Evolutionary conservation across 2,113 vertebrate genomes (phyloP), one percentile per base, ranked within the genome.

Genomic region (Thunnus thynnus): DNA sequence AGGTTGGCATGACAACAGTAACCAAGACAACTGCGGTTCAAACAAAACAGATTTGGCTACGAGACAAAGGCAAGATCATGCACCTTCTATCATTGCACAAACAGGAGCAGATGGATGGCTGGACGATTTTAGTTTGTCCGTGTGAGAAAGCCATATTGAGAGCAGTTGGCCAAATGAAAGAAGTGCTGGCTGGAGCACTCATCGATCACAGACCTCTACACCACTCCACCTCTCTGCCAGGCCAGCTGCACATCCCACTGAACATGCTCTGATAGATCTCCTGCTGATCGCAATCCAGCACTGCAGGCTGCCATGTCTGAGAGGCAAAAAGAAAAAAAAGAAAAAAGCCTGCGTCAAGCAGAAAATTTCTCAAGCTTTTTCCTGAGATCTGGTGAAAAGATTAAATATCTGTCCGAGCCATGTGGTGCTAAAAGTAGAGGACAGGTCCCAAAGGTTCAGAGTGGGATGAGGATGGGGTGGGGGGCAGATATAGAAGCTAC

Each of bases 1-100:
- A 72, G 64, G 91, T 93, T 92, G 92, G 88, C 92, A 92, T 93
- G 93, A 90, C 92, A 93, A 93, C 92, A 85, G 93, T 94, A 89
- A 91, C 93, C 89, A 86, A 54, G 92, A 88, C 89, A 86, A 92
- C 92, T 81, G 75, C 76, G 84, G 86, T 93, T 93, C 86, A 94
- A 94, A 94, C 92, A 94, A 94, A 94, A 30, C 70, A 83, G 73
- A 92, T 89, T 90, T 88, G 70, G 54, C 72, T 75, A 22, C 27
- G 66, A 77, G 56, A 74, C 67, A 73, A 76, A 80, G 68, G 16
- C 63, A 20, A 82, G 74, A 84, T 77, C 67, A 64, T 57, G 68
- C 75, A 80, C 71, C 82, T 86, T 63, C 60, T 69, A 60, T 78
- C 54, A 25, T 41, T 62, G 72, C 76, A 71, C 67, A 75, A 83